Evolutionary conservation across 1,140 invertebrate species (phyloP).

Genomic region (Wasmannia auropunctata): DNA sequence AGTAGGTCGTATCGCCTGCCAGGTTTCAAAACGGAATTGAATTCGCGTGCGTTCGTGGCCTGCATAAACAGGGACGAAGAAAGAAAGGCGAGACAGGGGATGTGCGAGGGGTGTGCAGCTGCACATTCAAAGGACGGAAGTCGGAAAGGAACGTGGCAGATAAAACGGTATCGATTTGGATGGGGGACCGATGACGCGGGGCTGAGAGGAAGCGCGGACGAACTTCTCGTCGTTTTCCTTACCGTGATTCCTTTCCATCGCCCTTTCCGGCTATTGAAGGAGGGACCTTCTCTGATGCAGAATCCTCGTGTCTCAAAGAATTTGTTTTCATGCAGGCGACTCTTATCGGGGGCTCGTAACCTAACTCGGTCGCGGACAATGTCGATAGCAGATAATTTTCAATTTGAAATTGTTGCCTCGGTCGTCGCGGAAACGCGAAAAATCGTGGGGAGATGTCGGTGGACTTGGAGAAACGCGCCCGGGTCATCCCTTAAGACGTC

Average conservation of each 20-base stretch:
- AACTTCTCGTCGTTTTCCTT: conserved; percentile 48
- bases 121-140: conserved; percentile 56
- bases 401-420: conserved; percentile 53
- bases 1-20: conserved; percentile 45
- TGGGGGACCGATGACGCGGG: neutral
- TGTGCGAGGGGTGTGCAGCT: neutral
- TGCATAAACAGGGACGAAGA: conserved; percentile 65
- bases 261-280: conserved; percentile 7
- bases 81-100: conserved; percentile 10
- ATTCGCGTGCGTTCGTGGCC: conserved; percentile 65
- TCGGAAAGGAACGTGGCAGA: conserved; percentile 50
- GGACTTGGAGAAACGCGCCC: neutral
- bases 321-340: conserved; percentile 39
- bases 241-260: neutral
- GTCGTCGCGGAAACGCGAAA: neutral
- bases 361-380: conserved; percentile 48
- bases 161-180: conserved; percentile 65
- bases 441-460: neutral
- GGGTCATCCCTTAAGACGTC: neutral
- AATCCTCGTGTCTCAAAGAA: conserved; percentile 53
- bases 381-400: conserved; percentile 60
- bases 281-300: neutral
- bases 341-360: conserved; percentile 65
- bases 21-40: conserved; percentile 67
- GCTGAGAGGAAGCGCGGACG: conserved; percentile 8